phyloP scores from a whole-genome alignment of 2,797 vertebrate species.

The Neosalanx taihuensis region DNA sequence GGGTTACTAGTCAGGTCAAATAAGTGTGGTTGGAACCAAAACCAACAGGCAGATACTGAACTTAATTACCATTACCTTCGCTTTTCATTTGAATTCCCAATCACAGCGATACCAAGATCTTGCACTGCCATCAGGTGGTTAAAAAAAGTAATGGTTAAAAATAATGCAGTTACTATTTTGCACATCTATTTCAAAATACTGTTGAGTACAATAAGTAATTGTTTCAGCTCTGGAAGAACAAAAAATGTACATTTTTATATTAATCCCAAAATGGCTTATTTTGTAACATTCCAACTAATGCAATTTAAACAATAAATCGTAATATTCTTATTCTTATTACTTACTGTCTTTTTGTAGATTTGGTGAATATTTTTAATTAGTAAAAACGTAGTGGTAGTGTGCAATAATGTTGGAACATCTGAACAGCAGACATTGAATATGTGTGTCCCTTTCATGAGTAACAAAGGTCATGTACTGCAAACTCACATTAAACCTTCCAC shows the following conservation, averaged over 20 bases:
- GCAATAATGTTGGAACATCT: too few relatives aligned
- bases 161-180: not conserved
- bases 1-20: too few relatives aligned
- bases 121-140: conserved; percentile 61
- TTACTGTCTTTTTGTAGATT: too few relatives aligned
- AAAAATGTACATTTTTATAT: not conserved
- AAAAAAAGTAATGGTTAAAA: not conserved
- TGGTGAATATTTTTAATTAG: too few relatives aligned
- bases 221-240: too few relatives aligned
- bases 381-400: too few relatives aligned
- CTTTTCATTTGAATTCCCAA: not conserved
- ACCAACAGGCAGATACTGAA: too few relatives aligned
- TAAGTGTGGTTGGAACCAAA: too few relatives aligned
- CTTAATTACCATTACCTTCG: too few relatives aligned
- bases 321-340: too few relatives aligned
- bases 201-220: not conserved
- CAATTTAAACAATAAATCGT: not conserved
- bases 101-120: not conserved
- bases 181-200: conserved; percentile 14
- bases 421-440: too few relatives aligned
- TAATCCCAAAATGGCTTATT: not conserved
- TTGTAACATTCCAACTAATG: not conserved
- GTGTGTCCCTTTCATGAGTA: too few relatives aligned
- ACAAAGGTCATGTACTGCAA: not conserved
- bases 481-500: not conserved